Evolutionary conservation across 2,113 vertebrate species (phyloP).

Genomic region (Helogale parvula): DNA sequence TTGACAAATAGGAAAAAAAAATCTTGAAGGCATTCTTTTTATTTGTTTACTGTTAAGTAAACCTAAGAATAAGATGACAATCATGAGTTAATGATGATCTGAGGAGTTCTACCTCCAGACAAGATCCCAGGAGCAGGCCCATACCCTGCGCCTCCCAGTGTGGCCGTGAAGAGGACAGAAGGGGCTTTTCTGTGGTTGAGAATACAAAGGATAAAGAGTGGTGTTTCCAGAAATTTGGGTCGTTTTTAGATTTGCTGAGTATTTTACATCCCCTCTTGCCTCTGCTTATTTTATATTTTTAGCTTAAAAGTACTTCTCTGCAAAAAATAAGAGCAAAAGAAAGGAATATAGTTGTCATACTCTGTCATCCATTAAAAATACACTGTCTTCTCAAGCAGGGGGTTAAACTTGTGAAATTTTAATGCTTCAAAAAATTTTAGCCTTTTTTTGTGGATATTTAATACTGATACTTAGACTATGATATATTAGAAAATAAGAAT

Average conservation of each 20-base stretch:
- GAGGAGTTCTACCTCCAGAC: background rate
- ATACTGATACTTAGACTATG: background rate
- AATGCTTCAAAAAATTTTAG: background rate
- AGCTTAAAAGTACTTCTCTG: constrained; percentile 2
- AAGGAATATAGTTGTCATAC: background rate
- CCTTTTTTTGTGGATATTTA: background rate
- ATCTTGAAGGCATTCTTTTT: background rate
- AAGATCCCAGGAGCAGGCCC: background rate
- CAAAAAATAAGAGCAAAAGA: background rate
- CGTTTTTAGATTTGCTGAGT: background rate
- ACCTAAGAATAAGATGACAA: background rate
- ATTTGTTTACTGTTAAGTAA: background rate
- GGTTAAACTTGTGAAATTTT: constrained; percentile 6
- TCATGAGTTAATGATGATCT: background rate
- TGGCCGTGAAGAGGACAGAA: background rate
- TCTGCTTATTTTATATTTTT: background rate
- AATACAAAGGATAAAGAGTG: background rate
- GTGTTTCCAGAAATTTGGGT: background rate
- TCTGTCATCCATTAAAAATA: constrained; percentile 21
- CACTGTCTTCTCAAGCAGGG: background rate
- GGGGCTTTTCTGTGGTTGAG: background rate
- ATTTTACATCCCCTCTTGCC: background rate
- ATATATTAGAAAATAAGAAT: constrained; percentile 45
- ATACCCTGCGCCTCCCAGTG: background rate
- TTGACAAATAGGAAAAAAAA: background rate